phyloP scores from a whole-genome alignment of 2,113 vertebrate species.

The Propithecus coquereli region DNA sequence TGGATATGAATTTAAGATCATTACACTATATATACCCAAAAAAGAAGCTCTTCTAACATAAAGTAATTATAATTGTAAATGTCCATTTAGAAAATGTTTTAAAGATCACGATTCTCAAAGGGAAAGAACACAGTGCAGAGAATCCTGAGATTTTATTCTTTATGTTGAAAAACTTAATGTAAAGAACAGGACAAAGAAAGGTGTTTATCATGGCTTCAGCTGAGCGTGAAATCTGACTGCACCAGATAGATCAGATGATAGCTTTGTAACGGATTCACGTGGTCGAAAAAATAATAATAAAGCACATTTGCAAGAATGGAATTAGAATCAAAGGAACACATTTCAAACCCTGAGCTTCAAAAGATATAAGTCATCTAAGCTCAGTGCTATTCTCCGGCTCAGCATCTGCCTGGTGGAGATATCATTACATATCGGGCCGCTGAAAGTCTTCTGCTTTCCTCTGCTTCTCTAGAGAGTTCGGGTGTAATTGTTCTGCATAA shows the following conservation, averaged over 20 bases:
- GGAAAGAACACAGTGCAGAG: background rate
- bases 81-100: background rate
- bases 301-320: slow-evolving; percentile 47
- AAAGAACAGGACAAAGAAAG: background rate
- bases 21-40: background rate
- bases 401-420: slow-evolving; percentile 74
- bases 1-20: background rate
- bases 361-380: slow-evolving; percentile 57
- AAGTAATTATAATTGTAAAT: background rate
- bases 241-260: background rate
- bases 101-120: background rate
- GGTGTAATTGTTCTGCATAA: slow-evolving; percentile 68
- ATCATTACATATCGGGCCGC: slow-evolving; percentile 43
- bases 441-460: slow-evolving; percentile 65
- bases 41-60: background rate
- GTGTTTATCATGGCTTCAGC: background rate
- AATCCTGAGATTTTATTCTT: slow-evolving; percentile 12
- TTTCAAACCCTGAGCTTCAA: slow-evolving; percentile 61
- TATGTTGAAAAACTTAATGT: background rate
- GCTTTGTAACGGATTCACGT: background rate
- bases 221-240: background rate
- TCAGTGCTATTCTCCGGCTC: slow-evolving; percentile 56
- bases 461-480: slow-evolving; percentile 54
- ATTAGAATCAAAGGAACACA: slow-evolving; percentile 42
- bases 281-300: slow-evolving; percentile 10